Base-by-base conservation (phyloP, 2,113 vertebrate genomes). In the Cinclus cinclus region DNA sequence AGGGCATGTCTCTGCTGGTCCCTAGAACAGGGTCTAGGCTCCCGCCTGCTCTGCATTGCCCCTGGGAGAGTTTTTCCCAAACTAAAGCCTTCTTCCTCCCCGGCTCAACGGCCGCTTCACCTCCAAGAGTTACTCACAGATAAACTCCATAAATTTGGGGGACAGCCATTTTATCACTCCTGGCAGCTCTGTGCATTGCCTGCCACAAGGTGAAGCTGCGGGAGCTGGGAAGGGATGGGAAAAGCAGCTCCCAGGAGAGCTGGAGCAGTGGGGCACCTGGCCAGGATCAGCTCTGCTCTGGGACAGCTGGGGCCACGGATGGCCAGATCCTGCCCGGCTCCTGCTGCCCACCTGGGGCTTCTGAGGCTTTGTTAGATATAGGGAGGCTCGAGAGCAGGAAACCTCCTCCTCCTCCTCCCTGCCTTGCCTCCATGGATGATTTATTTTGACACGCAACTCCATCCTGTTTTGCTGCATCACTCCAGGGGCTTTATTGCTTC, bases 121-220 rank as follows among this genome's bases (percentile, higher is more conserved):
- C 96, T 96, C 95, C 50, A n/a, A 63, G 94, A 92, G 94, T 97
- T 97, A 97, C 74, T 96, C 96, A 96, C 94, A 93, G 96, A 93
- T 96, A 92, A 97, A 97, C 95, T 90, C 96, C 88, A 97, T 97
- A 93, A 96, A 96, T 97, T 96, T 92, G 94, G 94, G 95, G 94
- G 90, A 95, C 95, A 93, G 95, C 95, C 95, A 94, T 96, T 97
- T 97, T 94, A 97, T 96, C 92, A 94, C 90, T 96, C 50, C 88
- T 92, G 96, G 94, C 94, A 95, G 96, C 71, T 96, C 96, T 27
- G 55, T 37, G 53, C 79, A 6, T 35, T 73, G 79, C 85, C 67
- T 83, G 96, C 59, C 91, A 88, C 90, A 89, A 93, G 96, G 95
- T 92, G 94, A 97, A 89, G 71, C 50, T 6, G 6, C 9, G 4